Percentiles rank a stretch among this genome's conserved stretches.
Evolutionary conservation across 2,888 invertebrate species (phyloP).

Genomic region (Creontiades dilutus): DNA sequence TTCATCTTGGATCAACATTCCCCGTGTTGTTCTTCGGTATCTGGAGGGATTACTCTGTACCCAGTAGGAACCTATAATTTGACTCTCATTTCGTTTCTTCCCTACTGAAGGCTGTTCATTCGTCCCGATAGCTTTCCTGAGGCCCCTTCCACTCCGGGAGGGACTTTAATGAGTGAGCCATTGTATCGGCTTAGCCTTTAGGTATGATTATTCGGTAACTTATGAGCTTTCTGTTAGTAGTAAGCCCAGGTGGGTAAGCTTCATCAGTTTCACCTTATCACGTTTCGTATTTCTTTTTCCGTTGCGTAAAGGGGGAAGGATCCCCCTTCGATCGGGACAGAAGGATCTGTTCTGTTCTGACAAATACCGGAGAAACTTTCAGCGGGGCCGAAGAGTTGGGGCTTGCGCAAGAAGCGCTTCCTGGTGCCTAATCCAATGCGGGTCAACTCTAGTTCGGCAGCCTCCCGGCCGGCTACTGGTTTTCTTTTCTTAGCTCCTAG

Average conservation of each 20-base stretch:
- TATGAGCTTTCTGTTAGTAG: slow-evolving; percentile 29
- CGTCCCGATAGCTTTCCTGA: background rate
- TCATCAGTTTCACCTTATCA: slow-evolving; percentile 30
- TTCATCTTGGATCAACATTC: background rate
- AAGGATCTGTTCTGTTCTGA: slow-evolving; percentile 20
- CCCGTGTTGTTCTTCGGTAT: background rate
- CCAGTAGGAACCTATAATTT: slow-evolving; percentile 40
- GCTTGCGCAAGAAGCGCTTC: slow-evolving; percentile 53
- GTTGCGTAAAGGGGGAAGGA: slow-evolving; percentile 38
- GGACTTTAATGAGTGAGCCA: slow-evolving; percentile 9
- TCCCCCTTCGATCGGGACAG: slow-evolving; percentile 17
- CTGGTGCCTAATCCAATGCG: slow-evolving; percentile 49
- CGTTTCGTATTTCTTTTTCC: background rate
- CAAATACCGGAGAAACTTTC: slow-evolving; percentile 57
- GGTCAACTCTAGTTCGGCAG: slow-evolving; percentile 39
- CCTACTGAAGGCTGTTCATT: slow-evolving; percentile 28
- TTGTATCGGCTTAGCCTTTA: background rate
- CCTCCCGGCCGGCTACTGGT: slow-evolving; percentile 19
- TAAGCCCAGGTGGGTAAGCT: slow-evolving; percentile 26
- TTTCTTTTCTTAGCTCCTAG: background rate
- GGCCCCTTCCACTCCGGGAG: background rate
- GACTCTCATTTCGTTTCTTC: slow-evolving; percentile 46
- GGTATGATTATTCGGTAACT: slow-evolving; percentile 55
- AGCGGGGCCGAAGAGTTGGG: background rate
- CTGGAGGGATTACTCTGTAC: background rate